Evolutionary conservation across 2,888 invertebrate species (phyloP), one percentile per base, ranked within the genome.

Genomic region (Dione vanillae): DNA sequence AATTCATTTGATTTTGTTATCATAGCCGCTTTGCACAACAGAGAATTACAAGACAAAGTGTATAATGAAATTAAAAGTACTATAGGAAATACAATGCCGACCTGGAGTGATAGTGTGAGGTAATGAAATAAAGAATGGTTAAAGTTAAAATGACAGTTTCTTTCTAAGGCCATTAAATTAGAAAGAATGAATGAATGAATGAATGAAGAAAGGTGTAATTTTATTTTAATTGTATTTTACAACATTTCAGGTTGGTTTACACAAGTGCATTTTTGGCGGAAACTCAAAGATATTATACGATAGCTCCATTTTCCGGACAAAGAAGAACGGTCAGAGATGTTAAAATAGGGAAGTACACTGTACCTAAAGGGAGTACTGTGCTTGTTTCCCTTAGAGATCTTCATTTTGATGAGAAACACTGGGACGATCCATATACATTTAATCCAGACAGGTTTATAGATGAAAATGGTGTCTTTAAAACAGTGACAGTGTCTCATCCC

Each of bases 361-460:
- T 94, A 78, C 93, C 93, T 3, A 89, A 90, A 78, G 87, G 89
- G 49, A 90, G 95, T 0, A 92, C 94, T 0, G 79, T 95, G 10
- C 82, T 95, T 40, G 84, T 95, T 56, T 94, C 94, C 67, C 77
- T 89, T 12, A 82, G 92, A 20, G 92, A 94, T 80, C 91, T 94
- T 73, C 87, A 94, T 58, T 89, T 90, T 75, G 93, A 93, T 79
- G 92, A 94, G 62, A 78, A 85, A 71, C 72, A 85, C 3, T 95
- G 95, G 95, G 85, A 88, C 0, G 89, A 94, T 72, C 95, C 95
- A 0, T 78, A 92, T 16, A 84, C 85, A 67, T 95, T 95, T 79
- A 85, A 88, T 45, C 95, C 95, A 0, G 94, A 95, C 79, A 90
- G 95, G 82, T 95, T 95, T 85, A 87, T 95, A 61, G 89, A 94